Base-by-base conservation (phyloP, 2,888 invertebrate species). In the Bruchidius siliquastri region DNA sequence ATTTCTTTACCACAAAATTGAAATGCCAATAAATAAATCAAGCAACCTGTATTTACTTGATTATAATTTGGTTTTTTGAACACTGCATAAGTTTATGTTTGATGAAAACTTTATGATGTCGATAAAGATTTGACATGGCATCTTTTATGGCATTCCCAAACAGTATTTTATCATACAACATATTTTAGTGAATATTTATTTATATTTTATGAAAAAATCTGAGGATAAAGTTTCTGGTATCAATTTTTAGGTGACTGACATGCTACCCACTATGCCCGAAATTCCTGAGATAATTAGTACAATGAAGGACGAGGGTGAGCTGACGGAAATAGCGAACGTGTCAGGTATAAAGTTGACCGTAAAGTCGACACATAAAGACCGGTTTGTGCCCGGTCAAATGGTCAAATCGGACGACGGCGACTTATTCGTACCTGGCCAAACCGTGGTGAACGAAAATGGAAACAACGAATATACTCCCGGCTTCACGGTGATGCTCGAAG, bases 321-420 rank as follows among this genome's bases (percentile, higher is more conserved):
- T 88, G 77, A 88, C 89, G 71, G 90, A 90, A 82, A 81, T 91
- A 66, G 90, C 90, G 13, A 90, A 91, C 81, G 88, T 93, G 21
- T 89, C 91, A 22, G 92, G 93, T 69, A 86, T 93, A 67, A 89
- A 84, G 70, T 76, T 86, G 10, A 81, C 78, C 71, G 74, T 86
- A 74, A 79, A 88, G 71, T 91, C 91, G 77, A 88, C 88, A 0
- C 91, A 92, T 0, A 92, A 92, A 83, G 91, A 89, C 79, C 80
- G 84, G 22, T 94, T 94, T 84, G 92, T 94, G 13, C 93, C 94
- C 2, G 94, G 94, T 2, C 93, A 94, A 87, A 91, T 93, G 79
- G 92, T 93, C 0, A 91, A 92, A 79, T 83, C 83, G 21, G 85
- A 85, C 74, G 93, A 93, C 18, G 86, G 86, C 13, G 84, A 86